phyloP scores from a whole-genome alignment of 2,113 vertebrate genomes.

The Myotis brandtii region DNA sequence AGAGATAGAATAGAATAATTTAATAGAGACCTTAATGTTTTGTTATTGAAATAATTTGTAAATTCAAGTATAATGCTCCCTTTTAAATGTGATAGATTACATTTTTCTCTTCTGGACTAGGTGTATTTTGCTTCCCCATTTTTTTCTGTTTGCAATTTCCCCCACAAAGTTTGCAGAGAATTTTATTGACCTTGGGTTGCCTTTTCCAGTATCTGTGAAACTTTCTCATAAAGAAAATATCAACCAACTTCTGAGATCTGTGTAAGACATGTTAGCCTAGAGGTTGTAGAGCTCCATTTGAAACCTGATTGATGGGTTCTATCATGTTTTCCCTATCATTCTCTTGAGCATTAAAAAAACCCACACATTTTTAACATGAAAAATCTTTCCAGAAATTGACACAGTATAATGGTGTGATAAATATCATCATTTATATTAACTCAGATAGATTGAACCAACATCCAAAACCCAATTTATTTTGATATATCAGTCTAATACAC shows the following conservation, averaged over 20 bases:
- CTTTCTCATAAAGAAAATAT: background rate
- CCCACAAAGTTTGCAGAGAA: background rate
- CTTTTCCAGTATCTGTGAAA: background rate
- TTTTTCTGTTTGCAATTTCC: background rate
- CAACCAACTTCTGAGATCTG: background rate
- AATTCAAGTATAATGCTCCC: background rate
- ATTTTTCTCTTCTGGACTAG: background rate
- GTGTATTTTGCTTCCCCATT: background rate
- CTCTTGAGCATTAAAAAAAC: background rate
- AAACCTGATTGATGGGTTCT: background rate
- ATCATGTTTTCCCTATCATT: background rate
- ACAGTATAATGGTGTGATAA: background rate
- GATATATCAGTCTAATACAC: background rate
- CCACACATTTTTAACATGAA: background rate
- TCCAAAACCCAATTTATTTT: background rate
- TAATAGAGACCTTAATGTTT: background rate
- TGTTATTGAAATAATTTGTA: background rate
- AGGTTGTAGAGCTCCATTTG: background rate
- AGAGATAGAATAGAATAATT: background rate
- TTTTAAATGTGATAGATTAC: background rate
- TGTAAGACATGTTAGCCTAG: background rate
- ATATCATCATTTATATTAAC: background rate
- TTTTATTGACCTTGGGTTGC: background rate
- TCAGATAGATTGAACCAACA: background rate
- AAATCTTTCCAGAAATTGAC: background rate